Evolutionary conservation across 2,113 vertebrate genomes (phyloP).

Genomic region (Lontra canadensis): DNA sequence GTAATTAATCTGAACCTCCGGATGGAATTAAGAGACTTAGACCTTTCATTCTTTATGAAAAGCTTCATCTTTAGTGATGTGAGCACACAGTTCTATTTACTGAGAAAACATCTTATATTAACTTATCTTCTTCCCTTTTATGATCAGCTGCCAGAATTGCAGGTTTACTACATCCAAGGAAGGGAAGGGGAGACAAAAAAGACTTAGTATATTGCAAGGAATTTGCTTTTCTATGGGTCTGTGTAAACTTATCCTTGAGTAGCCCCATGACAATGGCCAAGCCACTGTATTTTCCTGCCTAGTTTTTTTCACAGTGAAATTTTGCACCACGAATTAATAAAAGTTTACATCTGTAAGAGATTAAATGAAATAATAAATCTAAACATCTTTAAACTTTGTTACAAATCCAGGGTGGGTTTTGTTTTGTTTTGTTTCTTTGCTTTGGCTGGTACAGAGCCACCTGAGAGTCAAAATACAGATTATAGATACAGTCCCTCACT

Average conservation of each 20-base stretch:
- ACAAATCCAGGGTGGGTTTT: neutral
- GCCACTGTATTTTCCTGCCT: neutral
- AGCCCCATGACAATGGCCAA: neutral
- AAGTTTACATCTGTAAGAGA: neutral
- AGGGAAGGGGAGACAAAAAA: neutral
- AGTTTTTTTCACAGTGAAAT: neutral
- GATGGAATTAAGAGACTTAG: slow-evolving; percentile 69
- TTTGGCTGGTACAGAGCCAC: neutral
- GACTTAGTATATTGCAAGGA: neutral
- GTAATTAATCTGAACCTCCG: slow-evolving; percentile 82
- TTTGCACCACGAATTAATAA: slow-evolving; percentile 5
- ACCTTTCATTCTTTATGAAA: slow-evolving; percentile 60
- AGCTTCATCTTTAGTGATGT: slow-evolving; percentile 25
- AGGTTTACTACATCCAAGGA: neutral
- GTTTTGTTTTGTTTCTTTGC: neutral
- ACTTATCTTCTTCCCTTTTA: slow-evolving; percentile 38
- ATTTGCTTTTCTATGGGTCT: neutral
- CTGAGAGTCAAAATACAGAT: neutral
- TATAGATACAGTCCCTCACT: neutral
- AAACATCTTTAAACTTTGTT: neutral
- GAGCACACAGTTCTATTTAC: slow-evolving; percentile 43
- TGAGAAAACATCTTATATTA: slow-evolving; percentile 38
- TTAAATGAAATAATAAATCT: slow-evolving; percentile 14
- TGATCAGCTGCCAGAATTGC: slow-evolving; percentile 35
- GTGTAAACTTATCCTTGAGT: neutral